Evolutionary conservation across 2,113 vertebrate genomes (phyloP).

Genomic region (Tichodroma muraria): DNA sequence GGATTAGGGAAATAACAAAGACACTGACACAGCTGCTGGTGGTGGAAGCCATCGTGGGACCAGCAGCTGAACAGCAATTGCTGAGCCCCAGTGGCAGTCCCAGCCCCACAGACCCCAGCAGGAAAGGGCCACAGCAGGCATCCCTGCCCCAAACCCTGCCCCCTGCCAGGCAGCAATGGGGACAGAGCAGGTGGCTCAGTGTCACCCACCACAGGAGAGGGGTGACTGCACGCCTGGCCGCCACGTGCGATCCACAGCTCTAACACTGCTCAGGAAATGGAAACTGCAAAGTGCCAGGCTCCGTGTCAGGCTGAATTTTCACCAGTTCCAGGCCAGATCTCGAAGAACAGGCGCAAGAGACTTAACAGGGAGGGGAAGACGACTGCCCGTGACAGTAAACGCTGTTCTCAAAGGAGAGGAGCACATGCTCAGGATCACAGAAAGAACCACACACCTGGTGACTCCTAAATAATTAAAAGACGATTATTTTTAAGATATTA

Average conservation of each 20-base stretch:
- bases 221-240: neutral
- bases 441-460: neutral
- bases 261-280: neutral
- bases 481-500: neutral
- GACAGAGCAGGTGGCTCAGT: neutral
- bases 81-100: neutral
- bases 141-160: neutral
- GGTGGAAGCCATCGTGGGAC: neutral
- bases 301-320: neutral
- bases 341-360: neutral
- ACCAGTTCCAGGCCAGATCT: neutral
- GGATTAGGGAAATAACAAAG: neutral
- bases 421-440: neutral
- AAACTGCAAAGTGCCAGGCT: neutral
- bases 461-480: neutral
- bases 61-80: neutral
- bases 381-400: neutral
- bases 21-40: rapidly evolving
- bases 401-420: neutral
- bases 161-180: neutral
- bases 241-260: neutral
- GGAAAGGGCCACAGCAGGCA: neutral
- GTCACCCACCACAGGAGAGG: neutral
- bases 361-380: neutral
- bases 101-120: neutral